These are phyloP conservation scores for Perizoma flavofasciatum DNA, from an alignment of 2,888 invertebrate genomes.

Conservation along the genomic window DNA sequence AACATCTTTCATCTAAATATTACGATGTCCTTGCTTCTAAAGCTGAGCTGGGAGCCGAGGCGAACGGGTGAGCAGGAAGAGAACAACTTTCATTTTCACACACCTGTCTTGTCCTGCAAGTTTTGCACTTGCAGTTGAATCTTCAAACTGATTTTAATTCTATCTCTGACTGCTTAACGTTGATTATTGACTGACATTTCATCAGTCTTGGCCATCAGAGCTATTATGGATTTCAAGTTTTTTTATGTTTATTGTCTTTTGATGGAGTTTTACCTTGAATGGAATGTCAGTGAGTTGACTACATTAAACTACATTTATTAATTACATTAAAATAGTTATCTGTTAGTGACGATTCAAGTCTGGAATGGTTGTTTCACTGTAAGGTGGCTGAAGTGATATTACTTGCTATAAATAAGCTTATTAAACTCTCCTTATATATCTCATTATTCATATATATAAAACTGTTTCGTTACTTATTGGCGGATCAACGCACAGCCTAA, in stretches of 20 bases:
- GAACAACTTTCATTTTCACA: slow-evolving; percentile 83
- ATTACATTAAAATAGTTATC: no score
- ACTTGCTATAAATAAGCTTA: no score
- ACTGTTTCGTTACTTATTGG: no score
- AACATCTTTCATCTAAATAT: slow-evolving; percentile 38
- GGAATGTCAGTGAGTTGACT: slow-evolving; percentile 21
- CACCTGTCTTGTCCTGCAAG: slow-evolving; percentile 78
- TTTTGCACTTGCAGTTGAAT: slow-evolving; percentile 55
- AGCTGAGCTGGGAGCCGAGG: slow-evolving; percentile 64
- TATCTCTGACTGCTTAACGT: slow-evolving; percentile 31
- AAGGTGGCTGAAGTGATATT: no score
- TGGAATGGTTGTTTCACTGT: no score
- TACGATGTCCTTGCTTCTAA: slow-evolving; percentile 51
- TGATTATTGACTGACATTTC: slow-evolving; percentile 8
- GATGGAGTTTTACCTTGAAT: slow-evolving; percentile 32
- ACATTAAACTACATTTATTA: no score
- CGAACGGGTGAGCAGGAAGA: slow-evolving; percentile 78
- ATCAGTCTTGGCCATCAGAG: slow-evolving; percentile 30
- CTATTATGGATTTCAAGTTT: slow-evolving; percentile 39
- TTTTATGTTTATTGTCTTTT: slow-evolving; percentile 39
- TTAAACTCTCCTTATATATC: no score
- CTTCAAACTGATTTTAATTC: slow-evolving; percentile 47
- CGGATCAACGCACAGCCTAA: no score
- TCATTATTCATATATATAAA: no score
- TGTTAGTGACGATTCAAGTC: no score